These are phyloP conservation scores for Cosmorhoe ocellata DNA, from an alignment of 2,888 invertebrate species.

Conservation along the genomic window DNA sequence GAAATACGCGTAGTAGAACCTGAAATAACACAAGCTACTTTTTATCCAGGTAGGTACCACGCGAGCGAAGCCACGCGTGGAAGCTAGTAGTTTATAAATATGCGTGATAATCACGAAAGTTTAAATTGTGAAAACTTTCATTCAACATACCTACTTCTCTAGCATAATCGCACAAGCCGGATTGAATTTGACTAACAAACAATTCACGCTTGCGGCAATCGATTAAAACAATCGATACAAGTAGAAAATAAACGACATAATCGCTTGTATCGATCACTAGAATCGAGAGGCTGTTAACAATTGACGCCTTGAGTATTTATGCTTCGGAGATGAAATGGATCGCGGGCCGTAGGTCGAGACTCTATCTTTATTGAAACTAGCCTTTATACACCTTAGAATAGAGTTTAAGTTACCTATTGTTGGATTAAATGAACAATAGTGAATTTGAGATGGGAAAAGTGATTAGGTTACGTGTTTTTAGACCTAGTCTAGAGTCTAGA, in stretches of 20 bases:
- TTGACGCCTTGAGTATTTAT: constrained; percentile 79
- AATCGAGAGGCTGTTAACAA: constrained; percentile 79
- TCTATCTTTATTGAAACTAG: constrained; percentile 30
- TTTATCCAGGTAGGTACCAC: too few species aligned
- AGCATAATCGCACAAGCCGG: constrained; percentile 30
- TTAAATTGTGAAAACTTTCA: too few species aligned
- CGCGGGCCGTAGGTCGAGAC: constrained; percentile 72
- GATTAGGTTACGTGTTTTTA: constrained; percentile 61
- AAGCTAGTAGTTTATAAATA: too few species aligned
- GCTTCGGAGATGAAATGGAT: constrained; percentile 77
- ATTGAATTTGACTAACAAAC: constrained; percentile 54
- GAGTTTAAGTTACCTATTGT: constrained; percentile 44
- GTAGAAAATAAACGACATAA: constrained; percentile 74
- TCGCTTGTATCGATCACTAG: constrained; percentile 76
- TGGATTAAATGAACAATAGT: constrained; percentile 55
- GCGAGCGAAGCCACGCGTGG: too few species aligned
- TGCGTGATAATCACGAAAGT: too few species aligned
- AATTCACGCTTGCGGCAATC: constrained; percentile 56
- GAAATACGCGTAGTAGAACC: too few species aligned
- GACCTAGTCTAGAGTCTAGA: constrained; percentile 41
- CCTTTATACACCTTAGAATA: constrained; percentile 33
- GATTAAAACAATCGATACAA: constrained; percentile 72
- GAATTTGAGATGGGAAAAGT: constrained; percentile 64
- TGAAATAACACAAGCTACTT: too few species aligned
- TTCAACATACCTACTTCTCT: not conserved